Evolutionary conservation across 2,113 vertebrate genomes (phyloP), one percentile per base, ranked within the genome.

Genomic region (Nycticebus coucang): DNA sequence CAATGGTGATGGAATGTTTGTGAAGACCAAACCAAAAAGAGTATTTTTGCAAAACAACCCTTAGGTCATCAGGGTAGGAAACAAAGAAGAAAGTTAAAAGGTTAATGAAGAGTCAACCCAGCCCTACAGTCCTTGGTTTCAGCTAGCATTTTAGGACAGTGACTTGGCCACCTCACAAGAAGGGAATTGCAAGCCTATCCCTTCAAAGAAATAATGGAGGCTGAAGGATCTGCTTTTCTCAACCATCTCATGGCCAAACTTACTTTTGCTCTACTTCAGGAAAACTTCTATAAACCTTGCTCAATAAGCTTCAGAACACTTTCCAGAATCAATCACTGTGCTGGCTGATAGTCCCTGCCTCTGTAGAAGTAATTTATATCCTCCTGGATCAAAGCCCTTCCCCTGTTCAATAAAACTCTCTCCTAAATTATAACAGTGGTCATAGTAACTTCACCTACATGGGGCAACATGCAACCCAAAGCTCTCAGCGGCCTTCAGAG

Each of bases 351-450:
- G 19, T 9, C 22, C 50, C 78, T 86, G 53, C 37, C 85, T 89
- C 84, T 66, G n/a, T 9, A 80, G 35, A 35, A 94, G 14, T 79
- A 45, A 93, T 91, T 82, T 83, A 87, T 37, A 64, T 18, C 7
- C 5, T 30, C 37, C n/a, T 81, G 81, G 89, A 93, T 78, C 92
- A 94, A 91, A 14, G 66, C n/a, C 4, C n/a, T 85, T 64, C 60
- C 33, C 90, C 18, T 62, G 55, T 71, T 90, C 87, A 50, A 68
- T 96, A 81, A 87, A 95, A 92, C 12, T 59, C 30, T 77, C 37
- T 85, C 55, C 37, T 96, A 77, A 87, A 84, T 86, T 92, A 94
- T 74, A 92, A 83, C 18, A 90, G n/a, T 82, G 59, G 80, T 75
- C 83, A 89, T 69, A 91, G 53, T 90, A 95, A 89, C 69, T 68